Conservation (phyloP, 2,888 invertebrate species). For the Ceramica pisi region DNA sequence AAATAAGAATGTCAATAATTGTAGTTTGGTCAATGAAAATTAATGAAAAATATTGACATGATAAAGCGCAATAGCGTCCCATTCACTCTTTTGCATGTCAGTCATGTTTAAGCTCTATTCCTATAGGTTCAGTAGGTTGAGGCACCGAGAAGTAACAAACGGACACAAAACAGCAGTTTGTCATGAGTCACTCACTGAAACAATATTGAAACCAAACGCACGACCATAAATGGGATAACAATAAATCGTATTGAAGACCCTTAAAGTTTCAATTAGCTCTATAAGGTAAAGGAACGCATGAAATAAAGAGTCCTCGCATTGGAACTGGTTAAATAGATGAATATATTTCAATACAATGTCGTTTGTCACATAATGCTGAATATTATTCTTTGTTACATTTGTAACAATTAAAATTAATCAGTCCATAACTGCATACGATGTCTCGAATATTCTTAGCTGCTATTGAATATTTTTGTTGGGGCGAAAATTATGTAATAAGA, state of each 20-base stretch:
- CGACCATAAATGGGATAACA: conserved; percentile 36
- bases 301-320: conserved; percentile 24
- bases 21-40: no score
- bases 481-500: no score
- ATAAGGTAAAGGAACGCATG: conserved; percentile 32
- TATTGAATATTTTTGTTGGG: no score
- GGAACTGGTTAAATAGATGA: conserved; percentile 9
- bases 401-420: not conserved
- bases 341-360: conserved; percentile 56
- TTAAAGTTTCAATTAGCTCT: conserved; percentile 53
- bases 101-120: not conserved
- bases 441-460: no score
- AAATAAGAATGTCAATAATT: no score
- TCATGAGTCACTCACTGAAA: conserved; percentile 20
- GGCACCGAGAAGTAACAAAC: not conserved
- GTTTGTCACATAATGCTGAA: conserved; percentile 19
- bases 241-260: conserved; percentile 45
- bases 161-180: not conserved
- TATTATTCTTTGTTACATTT: conserved; percentile 5
- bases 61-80: no score
- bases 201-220: conserved; percentile 40
- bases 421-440: not conserved
- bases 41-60: no score
- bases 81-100: no score
- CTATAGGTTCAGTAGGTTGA: not conserved